These are phyloP conservation scores for Sebastes variabilis DNA, from an alignment of 2,797 vertebrate species.

Conservation along the genomic window DNA sequence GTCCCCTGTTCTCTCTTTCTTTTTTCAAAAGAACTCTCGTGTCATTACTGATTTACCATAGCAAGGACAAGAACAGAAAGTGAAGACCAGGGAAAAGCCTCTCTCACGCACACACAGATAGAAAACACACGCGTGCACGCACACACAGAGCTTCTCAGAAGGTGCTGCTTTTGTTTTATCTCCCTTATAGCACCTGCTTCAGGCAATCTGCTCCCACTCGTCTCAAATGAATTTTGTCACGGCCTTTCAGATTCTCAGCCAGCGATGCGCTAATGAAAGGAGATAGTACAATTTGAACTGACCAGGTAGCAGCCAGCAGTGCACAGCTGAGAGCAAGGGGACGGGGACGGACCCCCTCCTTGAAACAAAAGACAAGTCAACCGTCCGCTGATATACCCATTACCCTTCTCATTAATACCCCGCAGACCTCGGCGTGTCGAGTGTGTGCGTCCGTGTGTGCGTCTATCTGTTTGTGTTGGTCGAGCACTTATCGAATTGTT, in stretches of 20 bases:
- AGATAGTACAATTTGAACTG: slow-evolving; percentile 98
- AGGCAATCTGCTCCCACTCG: slow-evolving; percentile 91
- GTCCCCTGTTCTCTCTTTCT: slow-evolving; percentile 11
- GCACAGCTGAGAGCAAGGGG: slow-evolving; percentile 89
- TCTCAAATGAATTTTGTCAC: slow-evolving; percentile 99
- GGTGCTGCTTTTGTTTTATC: slow-evolving; percentile 88
- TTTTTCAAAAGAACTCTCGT: slow-evolving; percentile 60
- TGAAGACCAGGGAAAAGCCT: slow-evolving; percentile 68
- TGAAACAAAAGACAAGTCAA: slow-evolving; percentile 86
- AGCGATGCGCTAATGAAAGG: slow-evolving; percentile 96
- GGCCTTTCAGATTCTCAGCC: slow-evolving; percentile 93
- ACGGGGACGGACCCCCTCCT: slow-evolving; percentile 60
- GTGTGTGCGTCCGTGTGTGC: slow-evolving; percentile 86
- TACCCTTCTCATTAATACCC: slow-evolving; percentile 94
- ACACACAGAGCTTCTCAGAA: slow-evolving; percentile 59
- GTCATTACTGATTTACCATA: slow-evolving; percentile 79
- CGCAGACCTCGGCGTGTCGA: slow-evolving; percentile 81
- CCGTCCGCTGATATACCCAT: slow-evolving; percentile 95
- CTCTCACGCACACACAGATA: slow-evolving; percentile 50
- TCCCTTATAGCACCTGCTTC: slow-evolving; percentile 94
- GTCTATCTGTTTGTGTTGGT: slow-evolving; percentile 99
- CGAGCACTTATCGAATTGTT: slow-evolving; percentile 99
- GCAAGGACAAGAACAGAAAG: slow-evolving; percentile 63
- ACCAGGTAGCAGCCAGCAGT: slow-evolving; percentile 93
- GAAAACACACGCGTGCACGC: slow-evolving; percentile 35